Evolutionary conservation across 1,140 invertebrate genomes (phyloP).

Genomic region (Diorhabda carinulata): DNA sequence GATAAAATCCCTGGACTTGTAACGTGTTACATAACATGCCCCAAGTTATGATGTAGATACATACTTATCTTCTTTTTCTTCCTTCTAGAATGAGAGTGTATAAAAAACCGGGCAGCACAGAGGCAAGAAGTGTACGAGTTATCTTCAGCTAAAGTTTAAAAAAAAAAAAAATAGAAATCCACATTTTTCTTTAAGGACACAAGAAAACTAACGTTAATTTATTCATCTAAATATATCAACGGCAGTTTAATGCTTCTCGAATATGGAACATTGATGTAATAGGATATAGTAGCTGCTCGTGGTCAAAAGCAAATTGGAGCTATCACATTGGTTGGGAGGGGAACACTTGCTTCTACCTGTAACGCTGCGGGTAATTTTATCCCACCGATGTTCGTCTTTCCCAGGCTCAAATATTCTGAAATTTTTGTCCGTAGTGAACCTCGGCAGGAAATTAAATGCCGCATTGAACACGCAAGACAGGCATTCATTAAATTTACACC

Average conservation of each 20-base stretch:
- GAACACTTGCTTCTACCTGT: constrained; percentile 35
- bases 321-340: constrained; percentile 37
- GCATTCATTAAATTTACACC: no score
- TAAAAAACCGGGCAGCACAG: no score
- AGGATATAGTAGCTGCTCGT: constrained; percentile 29
- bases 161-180: no score
- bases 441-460: no score
- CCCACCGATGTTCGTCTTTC: constrained; percentile 40
- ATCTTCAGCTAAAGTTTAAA: no score
- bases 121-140: no score
- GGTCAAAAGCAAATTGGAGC: constrained; percentile 40
- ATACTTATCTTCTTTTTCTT: no score
- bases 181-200: constrained; percentile 31
- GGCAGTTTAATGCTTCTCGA: constrained; percentile 3
- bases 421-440: constrained; percentile 32
- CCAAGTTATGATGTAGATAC: no score
- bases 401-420: constrained; percentile 24
- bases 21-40: no score
- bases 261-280: constrained; percentile 20
- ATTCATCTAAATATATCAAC: constrained; percentile 18
- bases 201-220: constrained; percentile 26
- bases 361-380: constrained; percentile 39
- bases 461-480: no score
- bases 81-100: no score
- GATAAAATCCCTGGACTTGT: no score